A percentile compares a stretch with the other conserved stretches of the same genome.
These are phyloP conservation scores for Galaxias olidus DNA, from an alignment of 2,797 vertebrate species.

Conservation along the genomic window DNA sequence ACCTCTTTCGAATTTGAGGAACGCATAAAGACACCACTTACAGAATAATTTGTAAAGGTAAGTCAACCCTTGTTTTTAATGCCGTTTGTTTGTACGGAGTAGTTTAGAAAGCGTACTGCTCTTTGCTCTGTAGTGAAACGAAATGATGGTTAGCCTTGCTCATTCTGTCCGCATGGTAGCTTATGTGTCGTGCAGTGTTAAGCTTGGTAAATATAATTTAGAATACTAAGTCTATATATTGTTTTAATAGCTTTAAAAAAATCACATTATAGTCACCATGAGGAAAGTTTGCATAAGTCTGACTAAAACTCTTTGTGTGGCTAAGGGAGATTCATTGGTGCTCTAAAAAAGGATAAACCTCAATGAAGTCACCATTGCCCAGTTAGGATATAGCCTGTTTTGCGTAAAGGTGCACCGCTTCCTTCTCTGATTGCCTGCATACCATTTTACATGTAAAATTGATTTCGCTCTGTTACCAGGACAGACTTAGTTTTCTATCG, in stretches of 20 bases:
- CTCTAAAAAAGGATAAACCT: too few species aligned
- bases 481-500: too few species aligned
- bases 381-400: not conserved
- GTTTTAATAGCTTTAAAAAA: too few species aligned
- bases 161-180: slow-evolving; percentile 15
- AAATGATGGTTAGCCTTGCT: slow-evolving; percentile 5
- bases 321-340: too few species aligned
- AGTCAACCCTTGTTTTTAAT: slow-evolving; percentile 58
- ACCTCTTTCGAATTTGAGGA: slow-evolving; percentile 66
- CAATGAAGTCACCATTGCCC: not conserved
- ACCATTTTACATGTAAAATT: not conserved
- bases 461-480: too few species aligned
- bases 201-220: not conserved
- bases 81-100: slow-evolving; percentile 1
- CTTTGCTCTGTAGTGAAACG: slow-evolving; percentile 23
- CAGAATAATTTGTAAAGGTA: slow-evolving; percentile 73
- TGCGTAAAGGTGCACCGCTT: not conserved
- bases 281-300: too few species aligned
- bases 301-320: too few species aligned
- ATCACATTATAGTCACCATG: too few species aligned
- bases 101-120: not conserved
- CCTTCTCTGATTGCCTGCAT: not conserved
- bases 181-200: slow-evolving; percentile 7
- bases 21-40: slow-evolving; percentile 43
- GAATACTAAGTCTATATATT: too few species aligned